Base-by-base conservation (phyloP, 2,797 vertebrate genomes). In the Pseudotriccus pelzelni region DNA sequence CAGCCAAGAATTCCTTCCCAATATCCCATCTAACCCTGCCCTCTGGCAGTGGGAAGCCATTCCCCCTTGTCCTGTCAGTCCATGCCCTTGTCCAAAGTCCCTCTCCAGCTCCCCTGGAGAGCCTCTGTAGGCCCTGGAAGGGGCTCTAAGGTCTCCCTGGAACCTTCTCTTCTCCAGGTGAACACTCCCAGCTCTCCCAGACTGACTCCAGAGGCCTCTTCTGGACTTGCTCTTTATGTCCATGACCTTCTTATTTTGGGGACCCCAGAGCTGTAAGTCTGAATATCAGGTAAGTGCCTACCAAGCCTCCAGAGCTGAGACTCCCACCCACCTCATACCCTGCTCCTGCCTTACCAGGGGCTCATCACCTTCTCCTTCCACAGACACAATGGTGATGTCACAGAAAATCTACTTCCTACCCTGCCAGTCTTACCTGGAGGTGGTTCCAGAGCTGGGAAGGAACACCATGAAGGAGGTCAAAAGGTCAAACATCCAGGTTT, bases 291-390 rank as follows among this genome's bases (percentile, higher is more conserved):
- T 8, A 36, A 69, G 10, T 0, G 0, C 2, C 39, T 3, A 6
- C 12, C 47, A 34, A 44, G 11, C 11, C 28, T 67, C 12, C 73
- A 80, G 76, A 59, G 23, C 46, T 4, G 46, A 46, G 28, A 2
- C 3, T 25, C 18, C 15, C 7, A 9, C 9, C 17, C 1, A 2
- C 14, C 28, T 68, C 0, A 0, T 2, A 7, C 8, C 15, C 32
- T 62, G 9, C 19, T 83, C 19, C 55, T 77, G 30, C 22, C 20
- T 30, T 22, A 9, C 17, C 55, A 22, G n/a, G 39, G 75, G 16
- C 18, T 74, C 46, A 46, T 41, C 27, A 8, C 6, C 39, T 50
- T 30, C 47, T 64, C 25, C 47, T 58, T 76, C 52, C 56, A 17
- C 2, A 4, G 34, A 9, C 13, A 36, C 3, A 1, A 14, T 6